Base-by-base conservation (phyloP, 2,113 vertebrate species). In the Gambusia holbrooki region DNA sequence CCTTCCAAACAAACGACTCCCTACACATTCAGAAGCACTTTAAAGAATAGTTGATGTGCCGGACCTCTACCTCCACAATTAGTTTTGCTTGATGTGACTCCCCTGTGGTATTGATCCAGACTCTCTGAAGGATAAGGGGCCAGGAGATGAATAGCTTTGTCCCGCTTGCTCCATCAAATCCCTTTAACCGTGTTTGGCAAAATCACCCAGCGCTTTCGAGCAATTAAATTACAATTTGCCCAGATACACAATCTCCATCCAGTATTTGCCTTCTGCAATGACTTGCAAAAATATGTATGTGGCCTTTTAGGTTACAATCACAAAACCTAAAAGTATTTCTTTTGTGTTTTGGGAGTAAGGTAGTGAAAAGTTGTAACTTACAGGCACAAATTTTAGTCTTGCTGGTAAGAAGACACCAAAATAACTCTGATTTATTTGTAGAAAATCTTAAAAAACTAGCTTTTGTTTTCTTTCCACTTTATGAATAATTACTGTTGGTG, bases 81-180 rank as follows among this genome's bases (percentile, higher is more conserved):
- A 86, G 88, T 89, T 91, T 91, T 80, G 79, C 75, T 71, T 87
- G 88, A 89, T 88, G 80, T 82, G 71, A 82, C 87, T 54, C 81
- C 83, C n/a, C 37, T 69, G 0, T 62, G 35, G 10, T 89, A 93
- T 92, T 65, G 90, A 92, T 90, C 87, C 65, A 14, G 25, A 35
- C 77, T 76, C 42, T 75, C 10, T 10, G 63, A 77, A 69, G 79
- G 78, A 58, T n/a, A 61, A 64, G 76, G 64, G 74, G 68, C 73
- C 73, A 79, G 70, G 74, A 82, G 82, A 90, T 81, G 74, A 83
- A 82, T 82, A 71, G 62, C 74, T 86, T 72, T 4, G 25, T 80
- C 62, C 37, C 1, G 33, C 72, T 86, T 71, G 22, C 80, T 81
- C 19, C 3, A 35, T 69, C 65, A 64, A 40, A 84, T 81, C 58